Evolutionary conservation across 2,113 vertebrate species (phyloP), one percentile per base, ranked within the genome.

Genomic region (Smithornis capensis): DNA sequence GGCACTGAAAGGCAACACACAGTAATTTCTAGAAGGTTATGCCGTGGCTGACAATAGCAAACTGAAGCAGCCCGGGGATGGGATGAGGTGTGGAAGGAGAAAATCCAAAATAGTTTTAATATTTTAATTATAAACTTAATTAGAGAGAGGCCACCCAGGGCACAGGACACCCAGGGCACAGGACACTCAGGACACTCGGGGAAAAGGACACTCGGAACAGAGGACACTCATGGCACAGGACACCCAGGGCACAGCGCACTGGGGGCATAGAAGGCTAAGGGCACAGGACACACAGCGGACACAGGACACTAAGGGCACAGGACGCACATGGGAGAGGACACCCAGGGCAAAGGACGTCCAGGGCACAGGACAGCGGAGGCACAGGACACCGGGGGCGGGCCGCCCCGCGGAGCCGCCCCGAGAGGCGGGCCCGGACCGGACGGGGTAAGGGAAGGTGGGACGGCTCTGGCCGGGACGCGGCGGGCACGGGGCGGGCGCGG

Each of bases 21-120:
- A 79, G 87, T 92, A 89, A 96, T 96, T 97, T 97, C 95, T 75
- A 90, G 92, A 89, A 94, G 83, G 92, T 77, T 92, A 60, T 69
- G 85, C 91, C 91, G 62, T 10, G 89, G 55, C 49, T 90, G 87
- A 92, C 95, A 97, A 79, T 10, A 85, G 92, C 86, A 78, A 83
- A 92, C 59, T 31, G 22, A 80, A 65, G 90, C 92, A 76, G 76
- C 71, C 40, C n/a, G 38, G 83, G 80, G 93, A 89, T 19, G 64
- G 92, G 65, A 44, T 65, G 65, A 81, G 79, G 33, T 7, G 27
- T 4, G 74, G 59, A 81, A 95, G 35, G 81, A 90, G 77, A 85
- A 94, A 96, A 93, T 69, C 8, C 7, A 27, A 75, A 87, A 35
- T 23, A 3, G 63, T 92, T 95, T 90, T 55, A 79, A 83, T 90